Evolutionary conservation across 2,113 vertebrate species (phyloP), one percentile per base, ranked within the genome.

Genomic region (Xiphias gladius): DNA sequence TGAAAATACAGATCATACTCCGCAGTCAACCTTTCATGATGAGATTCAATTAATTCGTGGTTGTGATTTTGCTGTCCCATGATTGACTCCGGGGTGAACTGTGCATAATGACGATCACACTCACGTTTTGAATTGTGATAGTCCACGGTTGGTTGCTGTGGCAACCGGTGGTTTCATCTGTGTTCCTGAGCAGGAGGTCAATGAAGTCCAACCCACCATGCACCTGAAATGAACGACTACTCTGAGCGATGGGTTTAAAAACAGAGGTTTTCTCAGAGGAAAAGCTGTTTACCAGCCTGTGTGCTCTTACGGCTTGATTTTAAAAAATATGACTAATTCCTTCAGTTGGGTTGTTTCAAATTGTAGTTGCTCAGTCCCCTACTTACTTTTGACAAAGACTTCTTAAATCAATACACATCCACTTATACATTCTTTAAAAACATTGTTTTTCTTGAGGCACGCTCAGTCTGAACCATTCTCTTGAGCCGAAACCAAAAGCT

Each of bases 151-250:
- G 76, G 87, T 90, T 86, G 76, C 78, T 79, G 0, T 85, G 63
- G 0, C 80, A 85, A 1, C 91, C 77, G 32, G 94, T 86, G 76
- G 96, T 89, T 75, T 97, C 97, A 0, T 97, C 95, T 72, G 96
- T 92, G 8, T 73, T 90, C 66, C 96, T 96, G 1, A 98, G 96
- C 1, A 97, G 94, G 2, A 97, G 95, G 59, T 98, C 96, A 73
- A 96, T 91, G 26, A 97, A 91, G 24, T 98, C 96, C 54, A 97
- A 87, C 76, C 94, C 94, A 54, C 59, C 62, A 30, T 83, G 59
- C 0, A 71, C 80, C 76, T 71, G 93, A 82, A 76, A 90, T 24
- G n/a, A 73, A 0, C 32, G 52, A 35, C 41, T n/a, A 13, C 13
- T 62, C 22, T 78, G 63, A 88, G 39, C 19, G 1, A 24, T 39